phyloP scores from a whole-genome alignment of 2,888 invertebrate genomes.

The Hypena proboscidalis region DNA sequence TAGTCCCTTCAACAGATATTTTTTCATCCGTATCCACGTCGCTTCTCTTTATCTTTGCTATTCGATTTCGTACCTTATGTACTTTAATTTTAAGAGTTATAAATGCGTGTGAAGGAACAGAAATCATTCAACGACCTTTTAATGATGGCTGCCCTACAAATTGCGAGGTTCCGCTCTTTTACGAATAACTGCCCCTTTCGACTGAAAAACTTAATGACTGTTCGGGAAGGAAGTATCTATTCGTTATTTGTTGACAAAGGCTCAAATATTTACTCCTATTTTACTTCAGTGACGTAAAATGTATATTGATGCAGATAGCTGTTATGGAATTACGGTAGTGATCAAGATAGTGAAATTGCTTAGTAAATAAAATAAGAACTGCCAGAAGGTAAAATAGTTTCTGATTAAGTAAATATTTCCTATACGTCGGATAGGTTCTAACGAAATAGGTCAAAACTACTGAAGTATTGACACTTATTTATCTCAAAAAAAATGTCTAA shows the following conservation, averaged over 20 bases:
- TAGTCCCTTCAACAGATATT: slow-evolving; percentile 46
- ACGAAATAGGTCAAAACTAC: too few relatives aligned
- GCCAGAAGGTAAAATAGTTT: too few relatives aligned
- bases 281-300: too few relatives aligned
- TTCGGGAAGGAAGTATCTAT: slow-evolving; percentile 5
- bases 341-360: too few relatives aligned
- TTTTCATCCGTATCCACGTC: slow-evolving; percentile 20
- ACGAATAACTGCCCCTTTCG: neutral
- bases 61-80: neutral
- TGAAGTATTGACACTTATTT: slow-evolving; percentile 3
- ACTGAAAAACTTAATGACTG: slow-evolving; percentile 15
- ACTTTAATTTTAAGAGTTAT: neutral
- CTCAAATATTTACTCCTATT: too few relatives aligned
- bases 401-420: too few relatives aligned
- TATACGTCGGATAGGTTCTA: too few relatives aligned
- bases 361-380: too few relatives aligned
- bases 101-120: neutral
- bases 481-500: neutral
- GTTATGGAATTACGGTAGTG: too few relatives aligned
- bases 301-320: too few relatives aligned
- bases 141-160: slow-evolving; percentile 7
- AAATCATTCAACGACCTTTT: slow-evolving; percentile 7
- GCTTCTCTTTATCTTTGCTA: neutral
- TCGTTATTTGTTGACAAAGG: too few relatives aligned
- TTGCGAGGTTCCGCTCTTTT: slow-evolving; percentile 12